Evolutionary conservation across 2,888 invertebrate genomes (phyloP).

Genomic region (Thymelicus lineola): DNA sequence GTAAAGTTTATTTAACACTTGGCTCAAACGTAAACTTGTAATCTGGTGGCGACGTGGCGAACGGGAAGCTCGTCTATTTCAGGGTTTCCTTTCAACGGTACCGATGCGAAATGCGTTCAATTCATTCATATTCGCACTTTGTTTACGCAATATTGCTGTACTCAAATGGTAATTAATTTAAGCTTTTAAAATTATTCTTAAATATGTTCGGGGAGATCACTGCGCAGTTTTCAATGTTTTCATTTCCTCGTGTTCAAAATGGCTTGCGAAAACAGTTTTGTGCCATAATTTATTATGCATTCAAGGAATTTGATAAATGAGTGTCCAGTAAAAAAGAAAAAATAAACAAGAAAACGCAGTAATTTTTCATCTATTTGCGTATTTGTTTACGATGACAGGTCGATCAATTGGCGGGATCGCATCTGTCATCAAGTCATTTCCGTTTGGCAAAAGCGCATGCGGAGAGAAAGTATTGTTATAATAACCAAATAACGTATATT

Average conservation of each 20-base stretch:
- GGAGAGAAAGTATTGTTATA: conserved; percentile 1
- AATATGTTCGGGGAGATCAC: no score
- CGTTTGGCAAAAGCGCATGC: neutral
- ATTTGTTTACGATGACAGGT: conserved; percentile 19
- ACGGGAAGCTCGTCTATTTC: conserved; percentile 7
- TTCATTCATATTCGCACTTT: conserved; percentile 5
- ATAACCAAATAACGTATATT: neutral
- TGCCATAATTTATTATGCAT: no score
- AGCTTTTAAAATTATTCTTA: no score
- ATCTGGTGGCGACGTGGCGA: conserved; percentile 3
- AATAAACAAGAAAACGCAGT: neutral
- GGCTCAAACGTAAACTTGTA: conserved; percentile 1
- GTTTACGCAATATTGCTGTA: neutral
- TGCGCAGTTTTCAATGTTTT: no score
- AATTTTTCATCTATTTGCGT: neutral
- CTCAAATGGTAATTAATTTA: neutral
- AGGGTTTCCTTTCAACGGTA: conserved; percentile 8
- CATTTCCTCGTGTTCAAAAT: no score
- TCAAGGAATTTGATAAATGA: no score
- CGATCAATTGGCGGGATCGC: conserved; percentile 27
- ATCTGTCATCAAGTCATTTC: conserved; percentile 24
- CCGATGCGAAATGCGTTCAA: conserved; percentile 7
- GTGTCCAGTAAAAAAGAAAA: neutral
- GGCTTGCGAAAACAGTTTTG: no score
- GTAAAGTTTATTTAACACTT: conserved; percentile 12